Evolutionary conservation across 2,888 invertebrate species (phyloP), one percentile per base, ranked within the genome.

Genomic region (Abrostola tripartita): DNA sequence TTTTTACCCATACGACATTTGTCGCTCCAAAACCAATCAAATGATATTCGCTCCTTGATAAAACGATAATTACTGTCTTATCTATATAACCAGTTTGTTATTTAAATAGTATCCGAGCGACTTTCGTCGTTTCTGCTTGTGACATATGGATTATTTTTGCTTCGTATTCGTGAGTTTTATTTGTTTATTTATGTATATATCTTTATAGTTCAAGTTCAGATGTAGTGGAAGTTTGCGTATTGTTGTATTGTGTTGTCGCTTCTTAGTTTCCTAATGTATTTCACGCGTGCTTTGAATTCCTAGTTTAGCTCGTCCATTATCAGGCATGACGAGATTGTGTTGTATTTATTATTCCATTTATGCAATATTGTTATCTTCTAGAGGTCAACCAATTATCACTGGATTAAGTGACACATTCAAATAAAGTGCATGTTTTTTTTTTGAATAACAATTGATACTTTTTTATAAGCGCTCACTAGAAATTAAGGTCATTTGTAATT

Each of bases 91-190:
- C 71, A 63, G 56, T 59, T 57, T 44, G 10, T 64, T 41, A 35
- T 47, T 50, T 37, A 37, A 63, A 55, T 77, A 85, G 85, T 85
- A 61, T 71, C 72, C 65, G 79, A 59, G 68, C 78, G 59, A 81
- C 77, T 81, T 75, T 77, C 65, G 63, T 67, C 76, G 73, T 79
- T 85, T 76, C 72, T 72, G 69, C 73, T 68, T 68, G 82, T 78
- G 74, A 64, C 44, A 61, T 82, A 82, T 82, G 82, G 82, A 82
- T 81, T 82, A 83, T 68, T 82, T 83, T 85, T 86, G 86, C 74
- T 86, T 86, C 63, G 68, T 85, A 50, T 77, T 65, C 59, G 85
- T 85, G 66, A 85, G 85, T 73, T 66, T 77, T 63, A 51, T 61
- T 68, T 73, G 64, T 73, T 79, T 78, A 65, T 79, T 76, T 77